These are phyloP conservation scores for Erithacus rubecula DNA, from an alignment of 2,797 vertebrate genomes.

Conservation along the genomic window DNA sequence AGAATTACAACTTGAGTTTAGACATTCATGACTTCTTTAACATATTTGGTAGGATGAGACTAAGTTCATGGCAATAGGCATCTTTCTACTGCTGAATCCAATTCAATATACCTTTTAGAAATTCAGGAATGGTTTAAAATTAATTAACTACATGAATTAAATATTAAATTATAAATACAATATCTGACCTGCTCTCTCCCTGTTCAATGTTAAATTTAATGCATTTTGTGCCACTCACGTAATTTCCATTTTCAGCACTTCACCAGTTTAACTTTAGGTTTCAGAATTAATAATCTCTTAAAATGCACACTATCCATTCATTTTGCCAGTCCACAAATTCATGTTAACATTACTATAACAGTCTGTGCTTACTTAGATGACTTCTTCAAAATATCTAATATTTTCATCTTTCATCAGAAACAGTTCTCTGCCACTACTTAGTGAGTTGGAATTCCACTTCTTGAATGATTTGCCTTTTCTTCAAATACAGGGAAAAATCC, in stretches of 20 bases:
- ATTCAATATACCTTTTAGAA: not conserved
- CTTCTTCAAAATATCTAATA: not conserved
- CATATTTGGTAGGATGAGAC: not conserved
- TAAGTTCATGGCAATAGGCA: not conserved
- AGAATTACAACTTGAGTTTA: not conserved
- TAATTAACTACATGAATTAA: not conserved
- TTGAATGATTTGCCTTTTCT: not conserved
- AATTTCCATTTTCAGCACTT: constrained; percentile 20
- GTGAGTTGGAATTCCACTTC: not conserved
- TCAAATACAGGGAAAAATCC: not conserved
- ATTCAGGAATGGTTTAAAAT: not conserved
- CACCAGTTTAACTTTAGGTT: not conserved
- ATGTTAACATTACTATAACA: not conserved
- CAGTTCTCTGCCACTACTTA: not conserved
- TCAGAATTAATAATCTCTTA: not conserved
- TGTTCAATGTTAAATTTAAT: not conserved
- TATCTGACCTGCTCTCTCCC: not conserved
- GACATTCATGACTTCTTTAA: not conserved
- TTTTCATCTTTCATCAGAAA: not conserved
- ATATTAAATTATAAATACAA: not conserved
- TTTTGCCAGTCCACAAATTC: not conserved
- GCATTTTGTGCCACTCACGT: not conserved
- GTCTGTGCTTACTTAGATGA: not conserved
- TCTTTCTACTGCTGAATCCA: not conserved
- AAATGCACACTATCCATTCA: not conserved